A percentile compares a stretch with the other conserved stretches of the same genome.
phyloP scores from a whole-genome alignment of 23 tunicate species.

The Halocynthia aurantium region DNA sequence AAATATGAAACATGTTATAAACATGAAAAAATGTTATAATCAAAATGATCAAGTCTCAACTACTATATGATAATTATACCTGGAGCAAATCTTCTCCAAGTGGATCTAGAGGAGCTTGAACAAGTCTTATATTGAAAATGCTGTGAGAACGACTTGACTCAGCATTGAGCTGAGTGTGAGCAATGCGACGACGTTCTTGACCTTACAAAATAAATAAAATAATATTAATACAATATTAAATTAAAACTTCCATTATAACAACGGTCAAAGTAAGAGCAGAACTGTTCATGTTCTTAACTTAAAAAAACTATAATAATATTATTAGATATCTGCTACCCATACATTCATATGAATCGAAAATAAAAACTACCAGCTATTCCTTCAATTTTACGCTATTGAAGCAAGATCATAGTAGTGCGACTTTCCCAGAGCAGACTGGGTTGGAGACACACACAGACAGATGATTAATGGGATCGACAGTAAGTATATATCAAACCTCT shows the following conservation, averaged over 20 bases:
- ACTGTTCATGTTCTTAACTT: background rate
- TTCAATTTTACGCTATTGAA: background rate
- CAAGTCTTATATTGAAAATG: constrained; percentile 84
- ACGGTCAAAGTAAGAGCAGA: background rate
- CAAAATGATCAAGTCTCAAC: background rate
- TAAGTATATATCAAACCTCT: constrained; percentile 17
- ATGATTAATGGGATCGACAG: no score
- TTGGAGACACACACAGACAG: no score
- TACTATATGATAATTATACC: constrained; percentile 5
- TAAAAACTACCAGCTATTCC: background rate
- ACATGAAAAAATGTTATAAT: background rate
- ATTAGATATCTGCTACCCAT: no score
- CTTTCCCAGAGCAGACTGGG: no score
- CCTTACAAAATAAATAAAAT: constrained; percentile 42
- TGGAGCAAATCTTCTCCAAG: constrained; percentile 84
- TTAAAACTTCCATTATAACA: no score
- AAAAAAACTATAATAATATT: background rate
- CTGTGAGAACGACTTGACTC: constrained; percentile 97
- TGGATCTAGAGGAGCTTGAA: constrained; percentile 94
- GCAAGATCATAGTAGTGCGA: background rate
- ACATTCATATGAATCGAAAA: background rate
- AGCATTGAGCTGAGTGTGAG: constrained; percentile 81
- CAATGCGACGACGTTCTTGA: constrained; percentile 84
- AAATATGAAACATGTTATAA: background rate
- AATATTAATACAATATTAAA: no score